A percentile compares a stretch with the other conserved stretches of the same genome.
phyloP scores from a whole-genome alignment of 2,113 vertebrate species.

The Hiodon alosoides region DNA sequence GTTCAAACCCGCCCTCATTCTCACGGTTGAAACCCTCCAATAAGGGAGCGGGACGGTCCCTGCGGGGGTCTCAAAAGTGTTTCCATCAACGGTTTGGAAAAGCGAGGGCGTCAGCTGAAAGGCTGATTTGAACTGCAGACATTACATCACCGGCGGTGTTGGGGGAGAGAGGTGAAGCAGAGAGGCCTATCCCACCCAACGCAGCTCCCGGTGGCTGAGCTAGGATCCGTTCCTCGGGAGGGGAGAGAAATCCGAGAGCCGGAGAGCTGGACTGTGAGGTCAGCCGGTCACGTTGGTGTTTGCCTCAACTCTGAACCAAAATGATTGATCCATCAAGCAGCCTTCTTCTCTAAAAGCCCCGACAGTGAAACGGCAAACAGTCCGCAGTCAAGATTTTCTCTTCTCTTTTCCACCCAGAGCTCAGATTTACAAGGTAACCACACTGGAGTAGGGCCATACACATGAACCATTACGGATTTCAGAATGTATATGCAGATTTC shows the following conservation, averaged over 20 bases:
- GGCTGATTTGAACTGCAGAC: conserved; percentile 40
- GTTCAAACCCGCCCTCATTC: too few relatives aligned
- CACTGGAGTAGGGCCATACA: neutral
- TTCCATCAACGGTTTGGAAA: conserved; percentile 15
- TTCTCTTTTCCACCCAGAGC: too few relatives aligned
- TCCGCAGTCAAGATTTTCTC: too few relatives aligned
- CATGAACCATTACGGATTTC: neutral
- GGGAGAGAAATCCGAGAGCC: neutral
- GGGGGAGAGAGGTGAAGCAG: conserved; percentile 6
- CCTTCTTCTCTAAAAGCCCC: too few relatives aligned
- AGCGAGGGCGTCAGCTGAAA: conserved; percentile 14
- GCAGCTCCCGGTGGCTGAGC: neutral
- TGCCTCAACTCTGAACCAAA: neutral
- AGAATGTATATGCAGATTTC: neutral
- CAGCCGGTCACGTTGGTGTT: neutral
- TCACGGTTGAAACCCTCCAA: too few relatives aligned
- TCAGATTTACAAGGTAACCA: too few relatives aligned
- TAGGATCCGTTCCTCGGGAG: neutral
- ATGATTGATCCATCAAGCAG: too few relatives aligned
- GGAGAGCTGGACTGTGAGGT: neutral
- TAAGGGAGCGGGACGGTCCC: too few relatives aligned
- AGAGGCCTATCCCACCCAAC: neutral
- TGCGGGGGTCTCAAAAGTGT: neutral
- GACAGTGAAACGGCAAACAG: too few relatives aligned
- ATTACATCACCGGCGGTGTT: conserved; percentile 34